These are phyloP conservation scores for Lytechinus pictus DNA, from an alignment of 35 echinoderm and acorn worm genomes.

Conservation along the genomic window DNA sequence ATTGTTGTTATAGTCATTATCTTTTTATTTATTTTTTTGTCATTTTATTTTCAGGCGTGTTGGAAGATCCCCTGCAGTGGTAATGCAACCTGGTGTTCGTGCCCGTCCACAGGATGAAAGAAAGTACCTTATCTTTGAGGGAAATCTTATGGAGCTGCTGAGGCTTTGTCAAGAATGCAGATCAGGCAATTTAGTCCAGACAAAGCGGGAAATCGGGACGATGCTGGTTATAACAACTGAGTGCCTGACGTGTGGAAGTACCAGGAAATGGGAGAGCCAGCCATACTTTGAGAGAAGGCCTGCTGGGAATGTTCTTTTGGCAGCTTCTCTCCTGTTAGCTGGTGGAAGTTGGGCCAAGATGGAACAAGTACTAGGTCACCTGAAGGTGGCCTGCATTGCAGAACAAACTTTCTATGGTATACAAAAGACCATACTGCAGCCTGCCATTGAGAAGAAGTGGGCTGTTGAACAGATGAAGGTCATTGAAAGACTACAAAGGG, in stretches of 20 bases:
- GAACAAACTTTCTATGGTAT: conserved; percentile 53
- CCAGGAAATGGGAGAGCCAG: conserved; percentile 57
- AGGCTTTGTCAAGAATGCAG: neutral
- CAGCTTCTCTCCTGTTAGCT: conserved; percentile 57
- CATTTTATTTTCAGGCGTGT: neutral
- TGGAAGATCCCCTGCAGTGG: neutral
- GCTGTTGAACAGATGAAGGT: neutral
- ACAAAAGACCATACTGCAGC: conserved; percentile 51
- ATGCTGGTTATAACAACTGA: neutral
- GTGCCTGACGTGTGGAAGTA: neutral
- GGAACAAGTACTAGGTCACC: conserved; percentile 22
- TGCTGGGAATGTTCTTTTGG: conserved; percentile 53
- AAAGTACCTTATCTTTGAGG: conserved; percentile 26
- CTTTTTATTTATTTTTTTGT: neutral
- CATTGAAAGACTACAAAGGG: neutral
- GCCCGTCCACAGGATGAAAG: neutral
- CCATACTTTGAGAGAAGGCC: conserved; percentile 39
- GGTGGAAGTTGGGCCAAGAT: conserved; percentile 56
- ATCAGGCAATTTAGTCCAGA: neutral
- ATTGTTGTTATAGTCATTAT: neutral
- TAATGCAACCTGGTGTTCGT: neutral
- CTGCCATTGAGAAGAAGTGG: conserved; percentile 45
- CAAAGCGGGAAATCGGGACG: neutral
- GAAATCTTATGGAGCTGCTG: conserved; percentile 29
- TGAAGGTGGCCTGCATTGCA: conserved; percentile 3